Conservation (phyloP, 2,888 invertebrate species). For the Conchocele bisecta region DNA sequence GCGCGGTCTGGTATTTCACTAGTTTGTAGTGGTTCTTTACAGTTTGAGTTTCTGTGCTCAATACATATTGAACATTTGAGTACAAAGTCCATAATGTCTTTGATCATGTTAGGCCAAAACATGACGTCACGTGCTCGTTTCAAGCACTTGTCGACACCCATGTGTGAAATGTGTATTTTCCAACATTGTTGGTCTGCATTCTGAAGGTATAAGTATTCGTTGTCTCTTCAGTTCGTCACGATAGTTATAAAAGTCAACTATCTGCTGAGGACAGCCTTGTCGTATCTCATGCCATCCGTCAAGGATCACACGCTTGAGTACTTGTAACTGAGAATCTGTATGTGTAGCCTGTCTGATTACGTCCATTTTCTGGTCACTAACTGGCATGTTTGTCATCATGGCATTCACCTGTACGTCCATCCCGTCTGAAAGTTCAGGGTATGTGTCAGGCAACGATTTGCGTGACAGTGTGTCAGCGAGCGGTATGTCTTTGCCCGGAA, state of each 20-base stretch:
- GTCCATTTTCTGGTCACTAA: slow-evolving; percentile 18
- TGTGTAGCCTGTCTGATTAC: slow-evolving; percentile 1
- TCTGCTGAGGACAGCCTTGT: background rate
- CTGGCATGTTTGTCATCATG: slow-evolving; percentile 6
- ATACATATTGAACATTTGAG: background rate
- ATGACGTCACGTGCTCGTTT: background rate
- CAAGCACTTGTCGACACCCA: background rate
- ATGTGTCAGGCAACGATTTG: slow-evolving; percentile 20
- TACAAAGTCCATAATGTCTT: background rate
- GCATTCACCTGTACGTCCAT: slow-evolving; percentile 22
- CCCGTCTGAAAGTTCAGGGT: slow-evolving; percentile 16
- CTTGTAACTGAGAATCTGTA: slow-evolving; percentile 13
- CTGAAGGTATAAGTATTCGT: background rate
- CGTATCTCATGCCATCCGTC: slow-evolving; percentile 16
- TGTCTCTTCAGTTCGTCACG: slow-evolving; percentile 1
- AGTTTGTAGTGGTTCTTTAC: background rate
- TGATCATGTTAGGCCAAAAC: background rate
- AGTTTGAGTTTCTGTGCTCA: background rate
- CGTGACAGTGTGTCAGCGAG: slow-evolving; percentile 42
- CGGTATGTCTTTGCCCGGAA: slow-evolving; percentile 41
- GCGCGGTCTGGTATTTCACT: background rate
- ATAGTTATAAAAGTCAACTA: slow-evolving; percentile 3
- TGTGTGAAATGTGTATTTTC: background rate
- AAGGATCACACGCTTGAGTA: slow-evolving; percentile 2
- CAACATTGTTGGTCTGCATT: background rate